phyloP scores from a whole-genome alignment of 2,113 vertebrate genomes.

The Cavia porcellus region DNA sequence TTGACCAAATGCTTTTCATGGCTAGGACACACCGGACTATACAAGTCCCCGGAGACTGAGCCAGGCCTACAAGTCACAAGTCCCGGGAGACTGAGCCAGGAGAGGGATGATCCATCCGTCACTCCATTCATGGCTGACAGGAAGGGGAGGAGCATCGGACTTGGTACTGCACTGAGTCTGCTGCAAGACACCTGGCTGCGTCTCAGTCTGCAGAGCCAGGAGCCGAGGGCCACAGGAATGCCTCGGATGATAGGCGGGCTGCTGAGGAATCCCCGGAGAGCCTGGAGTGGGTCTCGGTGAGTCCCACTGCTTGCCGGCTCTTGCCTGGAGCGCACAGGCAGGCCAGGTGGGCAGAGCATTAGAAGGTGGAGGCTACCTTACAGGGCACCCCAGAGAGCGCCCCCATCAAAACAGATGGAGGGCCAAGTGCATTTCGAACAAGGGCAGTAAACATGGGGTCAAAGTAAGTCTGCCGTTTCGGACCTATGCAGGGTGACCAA shows the following conservation, averaged over 20 bases:
- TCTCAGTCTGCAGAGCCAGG: not conserved
- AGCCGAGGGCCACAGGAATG: not conserved
- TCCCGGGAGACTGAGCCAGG: not conserved
- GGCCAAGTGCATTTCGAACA: conserved; percentile 55
- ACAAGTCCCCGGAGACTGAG: not conserved
- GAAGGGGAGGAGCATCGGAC: not conserved
- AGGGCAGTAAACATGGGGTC: conserved; percentile 60
- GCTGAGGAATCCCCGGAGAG: conserved; percentile 6
- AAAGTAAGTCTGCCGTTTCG: conserved; percentile 58
- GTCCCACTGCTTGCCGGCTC: not conserved
- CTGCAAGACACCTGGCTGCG: not conserved
- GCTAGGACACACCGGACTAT: not conserved
- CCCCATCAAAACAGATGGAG: conserved; percentile 48
- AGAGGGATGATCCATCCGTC: not conserved
- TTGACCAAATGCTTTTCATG: conserved; percentile 29
- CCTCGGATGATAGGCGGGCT: not conserved
- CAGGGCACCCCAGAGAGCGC: not conserved
- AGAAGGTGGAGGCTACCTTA: not conserved
- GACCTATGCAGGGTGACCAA: conserved; percentile 63
- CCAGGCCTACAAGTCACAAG: not conserved
- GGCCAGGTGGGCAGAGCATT: not conserved
- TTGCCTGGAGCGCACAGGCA: not conserved
- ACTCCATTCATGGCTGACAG: not conserved
- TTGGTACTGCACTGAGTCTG: not conserved
- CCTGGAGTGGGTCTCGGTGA: not conserved